Evolutionary conservation across 2,797 vertebrate genomes (phyloP).

Genomic region (Crenuchus spilurus): DNA sequence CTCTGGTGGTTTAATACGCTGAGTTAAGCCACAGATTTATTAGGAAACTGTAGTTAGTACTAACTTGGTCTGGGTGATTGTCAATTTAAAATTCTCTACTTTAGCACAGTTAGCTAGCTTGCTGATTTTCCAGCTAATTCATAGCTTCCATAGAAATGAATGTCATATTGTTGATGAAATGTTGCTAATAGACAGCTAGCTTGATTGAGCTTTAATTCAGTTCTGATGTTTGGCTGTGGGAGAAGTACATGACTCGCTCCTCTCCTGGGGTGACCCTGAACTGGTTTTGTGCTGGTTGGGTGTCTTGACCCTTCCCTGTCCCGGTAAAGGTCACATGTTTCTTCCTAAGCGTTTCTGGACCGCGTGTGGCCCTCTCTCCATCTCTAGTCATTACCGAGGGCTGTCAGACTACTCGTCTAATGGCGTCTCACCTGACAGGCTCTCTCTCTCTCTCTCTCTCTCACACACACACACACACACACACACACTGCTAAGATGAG

Average conservation of each 20-base stretch:
- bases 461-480: conserved; percentile 6
- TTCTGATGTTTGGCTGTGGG: conserved; percentile 20
- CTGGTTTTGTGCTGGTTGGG: conserved; percentile 15
- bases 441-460: too few relatives aligned
- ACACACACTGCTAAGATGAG: conserved; percentile 59
- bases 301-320: conserved; percentile 25
- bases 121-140: too few relatives aligned
- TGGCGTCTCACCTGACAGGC: conserved; percentile 69
- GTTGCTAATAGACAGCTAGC: too few relatives aligned
- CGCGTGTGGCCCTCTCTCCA: conserved; percentile 49
- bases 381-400: conserved; percentile 62
- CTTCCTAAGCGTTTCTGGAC: conserved; percentile 24
- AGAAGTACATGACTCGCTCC: not conserved
- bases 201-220: conserved; percentile 16
- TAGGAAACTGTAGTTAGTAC: too few relatives aligned
- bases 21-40: too few relatives aligned
- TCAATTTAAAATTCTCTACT: too few relatives aligned
- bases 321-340: conserved; percentile 51
- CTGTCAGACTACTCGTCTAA: conserved; percentile 69
- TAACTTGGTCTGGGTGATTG: too few relatives aligned
- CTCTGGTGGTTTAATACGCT: too few relatives aligned
- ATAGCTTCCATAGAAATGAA: too few relatives aligned
- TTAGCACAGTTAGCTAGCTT: too few relatives aligned
- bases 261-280: conserved; percentile 7
- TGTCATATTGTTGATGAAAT: too few relatives aligned